Base-by-base conservation (phyloP, 2,797 vertebrate genomes). In the Pseudocheirus occidentalis region DNA sequence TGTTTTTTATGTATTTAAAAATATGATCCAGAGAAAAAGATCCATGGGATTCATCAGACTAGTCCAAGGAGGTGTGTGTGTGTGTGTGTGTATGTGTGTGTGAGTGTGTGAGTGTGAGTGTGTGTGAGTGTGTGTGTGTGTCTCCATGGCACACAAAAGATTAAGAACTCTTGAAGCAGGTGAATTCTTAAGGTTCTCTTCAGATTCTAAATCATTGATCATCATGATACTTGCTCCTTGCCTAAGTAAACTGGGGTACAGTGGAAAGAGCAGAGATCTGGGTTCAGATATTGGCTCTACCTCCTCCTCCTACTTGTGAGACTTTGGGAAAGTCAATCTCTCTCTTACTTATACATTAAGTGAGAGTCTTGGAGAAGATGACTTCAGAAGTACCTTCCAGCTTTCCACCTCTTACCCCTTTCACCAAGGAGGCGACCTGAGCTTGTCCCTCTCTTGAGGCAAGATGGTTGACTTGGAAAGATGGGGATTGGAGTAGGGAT, bases 261-360 rank as follows among this genome's bases (percentile, higher is more conserved):
- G 97, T 92, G 97, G 97, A 97, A 97, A 98, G 97, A 97, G 31
- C n/a, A 94, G 53, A 28, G 93, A 95, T 94, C 97, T 95, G 55
- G 90, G 94, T 95, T 87, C 96, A 96, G 93, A 92, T 93, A 92
- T 50, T 58, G 94, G 92, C 95, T 98, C 10, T 97, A 46, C 93
- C 96, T 97, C 96, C 96, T 98, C 96, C 94, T 81, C 21, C 21
- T 97, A 52, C 94, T 55, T 96, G 29, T 56, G 91, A 0, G 10
- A 0, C 90, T 91, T 92, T 91, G 92, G 95, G 96, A 97, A 97
- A 96, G 66, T 92, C 92, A 34, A 53, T 97, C 16, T 18, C 16
- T 18, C 73, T 95, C 94, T 97, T 27, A n/a, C 62, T 66, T 14
- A 62, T 62, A 29, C 31, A 31, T 34, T 66, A 66, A 66, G 5